A percentile compares a stretch with the other conserved stretches of the same genome.
phyloP scores from a whole-genome alignment of 1,140 invertebrate species.

The Brachionus manjavacas region DNA sequence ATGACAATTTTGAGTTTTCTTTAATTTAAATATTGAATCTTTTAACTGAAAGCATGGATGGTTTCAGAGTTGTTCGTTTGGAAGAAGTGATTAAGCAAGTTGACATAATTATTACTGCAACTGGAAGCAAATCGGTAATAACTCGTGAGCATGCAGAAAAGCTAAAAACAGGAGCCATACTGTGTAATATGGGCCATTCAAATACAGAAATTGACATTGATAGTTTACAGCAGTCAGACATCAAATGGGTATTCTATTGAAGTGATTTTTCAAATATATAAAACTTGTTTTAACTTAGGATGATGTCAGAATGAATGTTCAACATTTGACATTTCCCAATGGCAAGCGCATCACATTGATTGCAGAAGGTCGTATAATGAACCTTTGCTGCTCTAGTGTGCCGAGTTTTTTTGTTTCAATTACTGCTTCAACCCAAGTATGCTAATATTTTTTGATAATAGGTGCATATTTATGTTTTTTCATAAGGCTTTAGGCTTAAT shows the following conservation, averaged over 20 bases:
- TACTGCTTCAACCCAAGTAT: conserved; percentile 70
- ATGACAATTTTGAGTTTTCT: conserved; percentile 32
- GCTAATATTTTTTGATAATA: background rate
- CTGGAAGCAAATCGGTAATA: conserved; percentile 93
- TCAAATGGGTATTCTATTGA: background rate
- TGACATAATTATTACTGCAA: conserved; percentile 89
- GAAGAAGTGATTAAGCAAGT: conserved; percentile 85
- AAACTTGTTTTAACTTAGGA: conserved; percentile 58
- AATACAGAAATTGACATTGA: conserved; percentile 96
- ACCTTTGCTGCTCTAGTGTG: conserved; percentile 90
- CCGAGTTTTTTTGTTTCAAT: conserved; percentile 95
- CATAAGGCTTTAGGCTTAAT: conserved; percentile 77
- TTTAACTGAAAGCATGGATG: conserved; percentile 75
- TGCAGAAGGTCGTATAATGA: conserved; percentile 84
- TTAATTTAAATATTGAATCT: background rate
- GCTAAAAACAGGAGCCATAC: conserved; percentile 91
- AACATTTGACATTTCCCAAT: conserved; percentile 92
- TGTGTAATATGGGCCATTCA: conserved; percentile 96
- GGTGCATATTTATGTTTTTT: conserved; percentile 46
- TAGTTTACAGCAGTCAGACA: conserved; percentile 54
- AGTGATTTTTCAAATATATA: too few species aligned
- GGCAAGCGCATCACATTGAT: conserved; percentile 71
- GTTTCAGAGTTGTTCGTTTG: conserved; percentile 86
- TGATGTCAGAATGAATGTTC: conserved; percentile 90
- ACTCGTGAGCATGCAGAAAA: conserved; percentile 90